phyloP scores from a whole-genome alignment of 2,888 invertebrate genomes.

The Tetragonula carbonaria region DNA sequence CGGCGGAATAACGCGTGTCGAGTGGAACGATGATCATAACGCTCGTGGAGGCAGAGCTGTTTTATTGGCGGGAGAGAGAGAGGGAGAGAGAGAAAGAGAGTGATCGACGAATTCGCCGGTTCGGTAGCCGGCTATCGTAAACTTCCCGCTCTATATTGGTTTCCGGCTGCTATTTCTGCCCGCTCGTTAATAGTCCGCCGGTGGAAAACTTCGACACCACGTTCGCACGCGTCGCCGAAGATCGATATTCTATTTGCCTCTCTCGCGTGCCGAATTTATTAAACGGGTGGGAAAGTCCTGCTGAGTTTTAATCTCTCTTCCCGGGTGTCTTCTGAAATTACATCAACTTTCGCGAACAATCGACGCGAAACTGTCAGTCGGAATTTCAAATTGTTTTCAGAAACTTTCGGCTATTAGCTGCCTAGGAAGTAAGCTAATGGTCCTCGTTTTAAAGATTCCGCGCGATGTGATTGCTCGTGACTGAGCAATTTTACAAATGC shows the following conservation, averaged over 20 bases:
- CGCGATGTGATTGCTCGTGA: not conserved
- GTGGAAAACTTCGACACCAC: constrained; percentile 30
- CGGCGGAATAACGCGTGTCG: constrained; percentile 19
- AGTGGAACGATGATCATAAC: constrained; percentile 37
- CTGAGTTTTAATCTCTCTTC: constrained; percentile 24
- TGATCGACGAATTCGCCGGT: constrained; percentile 41
- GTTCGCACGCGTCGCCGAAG: constrained; percentile 2
- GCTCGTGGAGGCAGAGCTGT: constrained; percentile 17
- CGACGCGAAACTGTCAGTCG: not conserved
- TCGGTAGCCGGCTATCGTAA: constrained; percentile 31
- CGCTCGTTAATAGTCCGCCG: constrained; percentile 30
- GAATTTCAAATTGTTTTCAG: not conserved
- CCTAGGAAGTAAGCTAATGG: too few species aligned
- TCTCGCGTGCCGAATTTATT: constrained; percentile 31
- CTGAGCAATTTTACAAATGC: not conserved
- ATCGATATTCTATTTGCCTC: constrained; percentile 29
- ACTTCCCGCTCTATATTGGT: constrained; percentile 41
- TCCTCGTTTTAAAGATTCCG: not conserved
- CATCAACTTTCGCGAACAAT: not conserved
- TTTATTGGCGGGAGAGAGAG: constrained; percentile 12
- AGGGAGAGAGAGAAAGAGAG: not conserved
- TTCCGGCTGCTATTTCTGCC: constrained; percentile 21
- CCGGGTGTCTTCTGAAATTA: not conserved
- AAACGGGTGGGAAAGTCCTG: constrained; percentile 5
- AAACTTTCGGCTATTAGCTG: not conserved